phyloP scores from a whole-genome alignment of 1,140 invertebrate genomes.

The Schlechtendalia chinensis region DNA sequence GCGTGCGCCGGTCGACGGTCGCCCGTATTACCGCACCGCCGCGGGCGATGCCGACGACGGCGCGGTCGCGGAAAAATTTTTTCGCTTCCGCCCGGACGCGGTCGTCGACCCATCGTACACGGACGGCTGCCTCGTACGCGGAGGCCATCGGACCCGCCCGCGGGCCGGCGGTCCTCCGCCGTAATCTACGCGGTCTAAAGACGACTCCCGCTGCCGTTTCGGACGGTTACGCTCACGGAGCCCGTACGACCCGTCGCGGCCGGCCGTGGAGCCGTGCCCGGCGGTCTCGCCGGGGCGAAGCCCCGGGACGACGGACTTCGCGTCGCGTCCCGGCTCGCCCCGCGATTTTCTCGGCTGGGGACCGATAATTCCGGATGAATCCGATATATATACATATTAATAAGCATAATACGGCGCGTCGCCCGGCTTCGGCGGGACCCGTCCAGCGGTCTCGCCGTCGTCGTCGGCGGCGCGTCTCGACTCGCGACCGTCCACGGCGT shows the following conservation, averaged over 20 bases:
- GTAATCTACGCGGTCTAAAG: no score
- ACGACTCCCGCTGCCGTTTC: constrained; percentile 6
- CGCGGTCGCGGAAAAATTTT: no score
- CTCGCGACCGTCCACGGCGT: no score
- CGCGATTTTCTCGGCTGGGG: not conserved
- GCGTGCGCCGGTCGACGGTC: no score
- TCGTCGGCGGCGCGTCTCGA: no score
- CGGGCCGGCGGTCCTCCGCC: not conserved
- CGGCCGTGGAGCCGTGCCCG: not conserved
- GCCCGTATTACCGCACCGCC: not conserved
- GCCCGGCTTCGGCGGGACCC: no score
- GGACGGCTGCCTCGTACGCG: no score
- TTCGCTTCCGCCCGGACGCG: not conserved
- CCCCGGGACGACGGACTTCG: constrained; percentile 4
- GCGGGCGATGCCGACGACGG: not conserved
- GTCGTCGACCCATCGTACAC: not conserved
- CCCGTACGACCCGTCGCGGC: not conserved
- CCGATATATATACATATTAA: no score
- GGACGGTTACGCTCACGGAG: not conserved
- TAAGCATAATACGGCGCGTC: no score
- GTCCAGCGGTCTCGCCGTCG: no score
- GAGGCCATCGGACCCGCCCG: no score
- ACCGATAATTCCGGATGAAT: not conserved
- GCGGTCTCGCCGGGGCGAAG: constrained; percentile 7
- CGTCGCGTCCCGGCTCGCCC: constrained; percentile 4